Evolutionary conservation across 1,140 invertebrate genomes (phyloP), one percentile per base, ranked within the genome.

Genomic region (Trichogramma pretiosum): DNA sequence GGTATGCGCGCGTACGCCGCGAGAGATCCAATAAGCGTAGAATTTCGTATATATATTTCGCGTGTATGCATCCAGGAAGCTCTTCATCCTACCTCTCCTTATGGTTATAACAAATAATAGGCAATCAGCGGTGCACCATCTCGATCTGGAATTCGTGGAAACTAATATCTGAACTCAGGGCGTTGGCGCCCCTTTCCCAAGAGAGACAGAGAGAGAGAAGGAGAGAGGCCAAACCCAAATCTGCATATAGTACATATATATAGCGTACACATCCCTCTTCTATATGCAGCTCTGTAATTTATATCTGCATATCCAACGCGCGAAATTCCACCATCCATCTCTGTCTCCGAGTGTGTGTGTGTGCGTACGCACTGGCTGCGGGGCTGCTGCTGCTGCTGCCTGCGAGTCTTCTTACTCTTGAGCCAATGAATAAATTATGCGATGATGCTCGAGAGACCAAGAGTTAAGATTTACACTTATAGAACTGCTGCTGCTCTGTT

Each of bases 151-250:
- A 33, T 26, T 46, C 43, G 49, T 51, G 46, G 57, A 58, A 58
- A 45, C 55, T 44, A 48, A 54, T 55, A 60, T 59, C 55, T 55
- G 50, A 53, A 59, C 55, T 56, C 53, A 50, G 40, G 30, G 39
- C 32, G 46, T 18, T 16, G 33, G 36, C 38, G 52, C 49, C 52
- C 54, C 51, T 52, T 50, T 50, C 55, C 50, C n/a, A n/a, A n/a
- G n/a, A n/a, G n/a, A n/a, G n/a, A n/a, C n/a, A n/a, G n/a, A n/a
- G n/a, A n/a, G n/a, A n/a, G n/a, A n/a, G n/a, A n/a, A n/a, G n/a
- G n/a, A n/a, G n/a, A n/a, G n/a, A n/a, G n/a, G n/a, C n/a, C n/a
- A n/a, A n/a, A 48, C 41, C 48, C 46, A 58, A 57, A 55, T 48
- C 47, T 53, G 36, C 47, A 38, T 50, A 56, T 51, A 54, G 55